Percentiles rank a stretch among this genome's conserved stretches.
phyloP scores from a whole-genome alignment of 2,888 invertebrate species.

The Gastrophysa polygoni region DNA sequence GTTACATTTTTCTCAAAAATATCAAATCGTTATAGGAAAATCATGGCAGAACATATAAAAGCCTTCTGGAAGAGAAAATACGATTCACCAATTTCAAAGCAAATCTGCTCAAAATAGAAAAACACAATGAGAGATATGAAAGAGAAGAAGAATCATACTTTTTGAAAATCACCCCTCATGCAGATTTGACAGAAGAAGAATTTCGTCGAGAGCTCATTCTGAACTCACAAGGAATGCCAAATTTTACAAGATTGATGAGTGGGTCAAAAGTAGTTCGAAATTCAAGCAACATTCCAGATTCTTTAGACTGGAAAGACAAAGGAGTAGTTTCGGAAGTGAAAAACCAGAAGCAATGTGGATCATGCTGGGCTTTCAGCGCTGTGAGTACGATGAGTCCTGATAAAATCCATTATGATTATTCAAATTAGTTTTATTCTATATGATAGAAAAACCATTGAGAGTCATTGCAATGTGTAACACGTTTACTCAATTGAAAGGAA shows the following conservation, averaged over 20 bases:
- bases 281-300: background rate
- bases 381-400: conserved; percentile 6
- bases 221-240: background rate
- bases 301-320: background rate
- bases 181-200: conserved; percentile 34
- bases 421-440: too few species aligned
- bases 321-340: conserved; percentile 7
- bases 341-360: background rate
- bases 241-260: background rate
- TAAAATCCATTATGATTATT: too few species aligned
- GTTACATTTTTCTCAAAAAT: too few species aligned
- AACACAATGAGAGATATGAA: conserved; percentile 33
- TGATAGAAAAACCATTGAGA: too few species aligned
- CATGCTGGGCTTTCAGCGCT: conserved; percentile 14
- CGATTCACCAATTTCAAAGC: conserved; percentile 32
- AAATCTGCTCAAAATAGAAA: conserved; percentile 32
- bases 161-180: conserved; percentile 29
- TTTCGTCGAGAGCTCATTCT: conserved; percentile 6
- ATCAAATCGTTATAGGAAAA: background rate
- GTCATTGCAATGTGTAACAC: too few species aligned
- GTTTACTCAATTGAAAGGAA: too few species aligned
- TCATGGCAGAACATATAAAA: background rate
- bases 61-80: conserved; percentile 19
- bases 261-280: background rate
- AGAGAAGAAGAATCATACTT: conserved; percentile 29